A percentile compares a stretch with the other conserved stretches of the same genome.
These are phyloP conservation scores for Hyles lineata DNA, from an alignment of 2,888 invertebrate species.

Conservation along the genomic window DNA sequence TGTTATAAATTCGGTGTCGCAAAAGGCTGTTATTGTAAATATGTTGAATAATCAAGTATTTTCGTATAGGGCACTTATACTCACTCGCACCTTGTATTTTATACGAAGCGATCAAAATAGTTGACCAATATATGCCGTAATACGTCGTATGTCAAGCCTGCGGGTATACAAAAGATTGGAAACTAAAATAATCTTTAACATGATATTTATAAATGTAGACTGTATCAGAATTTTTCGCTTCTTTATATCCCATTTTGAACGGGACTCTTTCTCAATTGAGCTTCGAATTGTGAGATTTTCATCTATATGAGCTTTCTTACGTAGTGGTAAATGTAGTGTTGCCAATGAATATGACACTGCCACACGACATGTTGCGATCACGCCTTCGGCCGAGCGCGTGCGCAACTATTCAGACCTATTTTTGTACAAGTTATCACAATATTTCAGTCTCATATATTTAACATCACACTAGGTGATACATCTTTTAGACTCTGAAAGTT, in stretches of 20 bases:
- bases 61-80: background rate
- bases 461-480: background rate
- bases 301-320: slow-evolving; percentile 21
- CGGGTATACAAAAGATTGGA: background rate
- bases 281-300: slow-evolving; percentile 25
- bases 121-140: slow-evolving; percentile 9
- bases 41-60: background rate
- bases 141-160: background rate
- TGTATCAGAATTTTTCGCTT: slow-evolving; percentile 3
- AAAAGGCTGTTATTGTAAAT: slow-evolving; percentile 13
- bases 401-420: slow-evolving; percentile 4
- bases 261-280: slow-evolving; percentile 19
- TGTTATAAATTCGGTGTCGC: background rate
- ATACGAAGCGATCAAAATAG: background rate
- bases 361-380: slow-evolving; percentile 31
- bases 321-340: slow-evolving; percentile 33
- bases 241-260: slow-evolving; percentile 7
- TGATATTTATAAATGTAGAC: slow-evolving; percentile 1
- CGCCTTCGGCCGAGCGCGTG: background rate
- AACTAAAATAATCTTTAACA: background rate
- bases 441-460: background rate
- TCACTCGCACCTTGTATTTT: slow-evolving; percentile 13
- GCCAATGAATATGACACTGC: slow-evolving; percentile 38
- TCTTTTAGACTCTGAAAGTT: slow-evolving; percentile 16
- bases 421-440: slow-evolving; percentile 11